Conservation (phyloP, 2,888 invertebrate species). For the Seira ritae region DNA sequence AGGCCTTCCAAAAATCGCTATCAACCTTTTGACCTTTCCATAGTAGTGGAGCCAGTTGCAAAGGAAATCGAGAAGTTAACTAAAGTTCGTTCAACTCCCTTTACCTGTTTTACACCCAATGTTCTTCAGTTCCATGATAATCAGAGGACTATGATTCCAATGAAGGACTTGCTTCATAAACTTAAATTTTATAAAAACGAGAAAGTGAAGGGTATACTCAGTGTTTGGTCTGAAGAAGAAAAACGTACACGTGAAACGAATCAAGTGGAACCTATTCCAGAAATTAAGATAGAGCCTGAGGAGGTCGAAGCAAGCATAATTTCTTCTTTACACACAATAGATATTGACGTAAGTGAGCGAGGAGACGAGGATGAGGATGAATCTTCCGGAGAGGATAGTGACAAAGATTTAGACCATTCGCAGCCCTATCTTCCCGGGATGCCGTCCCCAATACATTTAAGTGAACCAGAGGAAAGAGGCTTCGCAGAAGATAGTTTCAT, state of each 20-base stretch:
- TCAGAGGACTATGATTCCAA: not conserved
- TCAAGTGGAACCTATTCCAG: not conserved
- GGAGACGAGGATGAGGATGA: too few relatives aligned
- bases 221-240: constrained; percentile 43
- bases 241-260: not conserved
- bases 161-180: constrained; percentile 23
- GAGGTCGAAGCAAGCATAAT: not conserved
- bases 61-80: constrained; percentile 33
- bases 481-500: too few relatives aligned
- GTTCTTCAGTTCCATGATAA: not conserved
- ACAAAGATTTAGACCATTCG: too few relatives aligned
- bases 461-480: too few relatives aligned
- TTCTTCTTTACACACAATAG: not conserved
- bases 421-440: too few relatives aligned
- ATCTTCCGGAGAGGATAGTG: too few relatives aligned
- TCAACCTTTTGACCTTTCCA: constrained; percentile 46
- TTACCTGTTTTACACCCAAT: constrained; percentile 46
- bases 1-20: constrained; percentile 25
- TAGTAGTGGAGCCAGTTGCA: constrained; percentile 51
- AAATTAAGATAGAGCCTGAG: not conserved
- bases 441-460: too few relatives aligned
- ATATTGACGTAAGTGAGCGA: not conserved
- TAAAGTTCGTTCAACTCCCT: constrained; percentile 43
- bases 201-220: constrained; percentile 26
- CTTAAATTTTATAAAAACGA: constrained; percentile 13